Evolutionary conservation across 2,888 invertebrate genomes (phyloP), one percentile per base, ranked within the genome.

Genomic region (Iselma pallidipennis): DNA sequence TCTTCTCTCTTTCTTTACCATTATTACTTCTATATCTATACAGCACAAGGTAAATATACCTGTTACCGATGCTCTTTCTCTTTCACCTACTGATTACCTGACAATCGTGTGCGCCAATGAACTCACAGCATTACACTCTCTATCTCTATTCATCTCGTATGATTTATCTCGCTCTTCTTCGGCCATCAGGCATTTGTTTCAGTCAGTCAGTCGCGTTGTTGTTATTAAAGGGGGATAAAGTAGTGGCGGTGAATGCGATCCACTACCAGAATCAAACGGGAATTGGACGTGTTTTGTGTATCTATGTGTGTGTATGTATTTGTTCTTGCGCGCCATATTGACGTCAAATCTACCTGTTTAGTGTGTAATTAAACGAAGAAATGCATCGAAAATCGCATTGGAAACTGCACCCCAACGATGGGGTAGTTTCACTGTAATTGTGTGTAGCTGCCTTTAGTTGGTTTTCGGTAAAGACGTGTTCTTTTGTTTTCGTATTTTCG

Each of bases 251-350:
- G 33, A n/a, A n/a, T n/a, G 33, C 33, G 33, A 33, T 33, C n/a
- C n/a, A 42, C 42, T 19, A 42, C 42, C 42, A 42, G 42, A 42
- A 42, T 42, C 42, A 42, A 42, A 42, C 42, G 42, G 42, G 42
- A 21, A 9, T 42, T 42, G 2, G 42, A 42, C 21, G 19, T 31
- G 31, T 37, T 14, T 37, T 14, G n/a, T n/a, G n/a, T 37, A 16
- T 37, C 0, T 37, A 9, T 16, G 21, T 16, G 14, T 37, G 37
- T 14, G 16, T 7, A 7, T 37, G 37, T 37, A 37, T 37, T 37
- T 33, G 33, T 19, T 16, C 19, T 42, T 21, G 19, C 42, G 42
- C 42, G 42, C 42, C 42, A 42, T 42, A 42, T 42, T 42, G 42
- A 42, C 42, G 19, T 21, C 9, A 42, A 42, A 42, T 42, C 10